Percentiles rank a stretch among this genome's conserved stretches.
Conservation (phyloP, 92 coral and sea anemone species). For the Epizoanthus fatuus region DNA sequence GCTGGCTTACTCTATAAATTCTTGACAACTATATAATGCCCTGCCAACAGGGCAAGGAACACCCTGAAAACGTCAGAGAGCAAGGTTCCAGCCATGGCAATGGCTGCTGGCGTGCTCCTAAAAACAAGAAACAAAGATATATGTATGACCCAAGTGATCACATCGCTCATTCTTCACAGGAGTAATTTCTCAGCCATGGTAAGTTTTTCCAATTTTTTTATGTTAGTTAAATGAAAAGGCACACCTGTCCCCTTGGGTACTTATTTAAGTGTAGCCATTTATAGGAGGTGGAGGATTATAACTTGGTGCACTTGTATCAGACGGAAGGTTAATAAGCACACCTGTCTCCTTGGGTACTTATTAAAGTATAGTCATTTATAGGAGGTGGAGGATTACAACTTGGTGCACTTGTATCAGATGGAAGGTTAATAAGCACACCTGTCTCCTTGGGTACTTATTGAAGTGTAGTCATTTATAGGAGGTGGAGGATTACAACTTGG, state of each 20-base stretch:
- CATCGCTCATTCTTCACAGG: slow-evolving; percentile 51
- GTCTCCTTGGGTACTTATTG: neutral
- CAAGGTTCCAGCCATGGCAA: slow-evolving; percentile 33
- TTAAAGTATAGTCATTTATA: neutral
- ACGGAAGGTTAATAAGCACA: too few relatives aligned
- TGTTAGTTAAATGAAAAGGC: neutral
- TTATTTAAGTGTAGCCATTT: too few relatives aligned
- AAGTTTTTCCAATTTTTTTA: slow-evolving; percentile 8
- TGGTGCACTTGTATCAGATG: too few relatives aligned
- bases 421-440: too few relatives aligned
- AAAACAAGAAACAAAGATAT: slow-evolving; percentile 49
- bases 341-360: neutral
- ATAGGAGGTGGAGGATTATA: neutral
- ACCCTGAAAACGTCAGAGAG: slow-evolving; percentile 47
- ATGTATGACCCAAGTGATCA: slow-evolving; percentile 32
- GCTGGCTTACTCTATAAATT: slow-evolving; percentile 38
- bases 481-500: too few relatives aligned
- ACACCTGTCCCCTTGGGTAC: neutral
- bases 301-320: too few relatives aligned
- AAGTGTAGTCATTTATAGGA: neutral
- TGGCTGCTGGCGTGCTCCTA: slow-evolving; percentile 40
- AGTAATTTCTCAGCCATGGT: slow-evolving; percentile 43
- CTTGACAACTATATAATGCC: slow-evolving; percentile 34
- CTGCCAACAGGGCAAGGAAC: slow-evolving; percentile 28
- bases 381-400: too few relatives aligned